phyloP scores from a whole-genome alignment of 2,888 invertebrate genomes.

The Apocheima hispidaria region DNA sequence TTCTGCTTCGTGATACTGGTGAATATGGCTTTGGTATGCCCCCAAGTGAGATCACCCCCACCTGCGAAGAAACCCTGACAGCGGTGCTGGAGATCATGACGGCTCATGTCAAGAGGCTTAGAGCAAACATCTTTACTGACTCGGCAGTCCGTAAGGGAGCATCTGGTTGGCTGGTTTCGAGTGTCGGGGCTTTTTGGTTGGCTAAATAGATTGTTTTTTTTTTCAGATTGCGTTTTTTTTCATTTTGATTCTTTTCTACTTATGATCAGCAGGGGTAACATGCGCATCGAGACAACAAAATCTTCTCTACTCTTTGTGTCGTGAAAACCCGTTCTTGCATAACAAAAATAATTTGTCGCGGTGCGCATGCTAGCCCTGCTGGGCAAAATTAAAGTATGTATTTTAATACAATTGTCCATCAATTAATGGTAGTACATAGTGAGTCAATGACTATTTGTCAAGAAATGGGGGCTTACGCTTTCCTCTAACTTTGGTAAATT shows the following conservation, averaged over 20 bases:
- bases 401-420: too few relatives aligned
- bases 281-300: too few relatives aligned
- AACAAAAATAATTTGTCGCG: too few relatives aligned
- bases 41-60: conserved; percentile 86
- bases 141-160: neutral
- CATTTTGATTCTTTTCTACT: neutral
- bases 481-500: too few relatives aligned
- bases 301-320: too few relatives aligned
- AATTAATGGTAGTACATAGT: too few relatives aligned
- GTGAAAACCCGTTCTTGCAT: too few relatives aligned
- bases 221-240: neutral
- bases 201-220: conserved; percentile 9
- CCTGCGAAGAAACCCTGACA: conserved; percentile 85
- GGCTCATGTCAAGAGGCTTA: conserved; percentile 53
- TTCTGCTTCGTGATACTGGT: conserved; percentile 88
- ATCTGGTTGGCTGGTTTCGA: neutral
- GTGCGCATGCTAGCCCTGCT: too few relatives aligned
- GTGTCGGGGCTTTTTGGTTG: conserved; percentile 16
- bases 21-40: conserved; percentile 90
- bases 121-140: conserved; percentile 44
- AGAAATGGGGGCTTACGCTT: too few relatives aligned
- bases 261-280: too few relatives aligned
- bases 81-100: conserved; percentile 83
- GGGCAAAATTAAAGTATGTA: too few relatives aligned
- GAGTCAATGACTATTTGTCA: too few relatives aligned